Conservation (phyloP, 2,113 vertebrate species). For the Alectura lathami region DNA sequence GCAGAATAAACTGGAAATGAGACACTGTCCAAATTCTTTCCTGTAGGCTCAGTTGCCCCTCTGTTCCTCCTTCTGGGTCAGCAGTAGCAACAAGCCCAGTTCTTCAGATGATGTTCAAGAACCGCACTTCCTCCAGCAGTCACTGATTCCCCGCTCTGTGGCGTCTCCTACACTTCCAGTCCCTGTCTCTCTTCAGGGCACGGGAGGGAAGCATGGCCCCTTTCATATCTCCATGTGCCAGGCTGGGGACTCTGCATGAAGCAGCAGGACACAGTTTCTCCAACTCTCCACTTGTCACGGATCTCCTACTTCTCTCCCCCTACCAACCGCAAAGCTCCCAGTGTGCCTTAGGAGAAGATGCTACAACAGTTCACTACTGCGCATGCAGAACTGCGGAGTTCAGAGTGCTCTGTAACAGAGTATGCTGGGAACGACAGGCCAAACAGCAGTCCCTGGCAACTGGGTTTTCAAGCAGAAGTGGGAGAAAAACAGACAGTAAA, state of each 20-base stretch:
- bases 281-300: background rate
- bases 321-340: background rate
- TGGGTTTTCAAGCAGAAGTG: background rate
- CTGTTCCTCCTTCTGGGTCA: background rate
- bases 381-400: background rate
- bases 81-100: background rate
- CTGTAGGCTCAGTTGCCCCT: background rate
- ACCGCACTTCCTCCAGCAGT: background rate
- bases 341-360: background rate
- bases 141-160: background rate
- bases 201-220: background rate
- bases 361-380: background rate
- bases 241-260: background rate
- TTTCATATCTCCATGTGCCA: background rate
- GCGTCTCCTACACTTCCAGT: background rate
- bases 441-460: background rate
- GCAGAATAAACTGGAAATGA: background rate
- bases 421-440: fast-evolving
- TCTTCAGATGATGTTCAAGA: background rate
- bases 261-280: background rate
- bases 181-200: background rate
- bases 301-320: background rate
- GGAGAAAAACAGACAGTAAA: background rate
- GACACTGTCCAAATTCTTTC: background rate
- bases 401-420: background rate